A percentile compares a stretch with the other conserved stretches of the same genome.
Evolutionary conservation across 2,888 invertebrate species (phyloP).

Genomic region (Parnassius orleans): DNA sequence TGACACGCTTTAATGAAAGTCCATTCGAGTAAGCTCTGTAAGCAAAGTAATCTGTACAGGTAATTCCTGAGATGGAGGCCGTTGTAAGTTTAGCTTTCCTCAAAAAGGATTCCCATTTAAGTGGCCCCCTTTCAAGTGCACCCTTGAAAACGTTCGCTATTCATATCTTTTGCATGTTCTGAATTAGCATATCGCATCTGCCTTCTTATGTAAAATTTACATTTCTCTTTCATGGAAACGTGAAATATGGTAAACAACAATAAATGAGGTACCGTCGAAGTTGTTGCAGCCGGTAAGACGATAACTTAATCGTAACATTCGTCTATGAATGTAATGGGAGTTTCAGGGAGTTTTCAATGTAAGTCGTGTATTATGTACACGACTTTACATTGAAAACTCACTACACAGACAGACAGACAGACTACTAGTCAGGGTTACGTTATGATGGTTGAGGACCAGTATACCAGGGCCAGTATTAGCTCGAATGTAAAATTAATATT

Average conservation of each 20-base stretch:
- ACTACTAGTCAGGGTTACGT: too few species aligned
- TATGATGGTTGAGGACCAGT: too few species aligned
- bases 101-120: conserved; percentile 11
- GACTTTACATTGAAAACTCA: too few species aligned
- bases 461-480: too few species aligned
- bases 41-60: not conserved
- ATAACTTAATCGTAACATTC: conserved; percentile 11
- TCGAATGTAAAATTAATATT: too few species aligned
- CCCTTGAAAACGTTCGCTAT: conserved; percentile 37
- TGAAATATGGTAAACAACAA: conserved; percentile 26
- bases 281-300: conserved; percentile 4
- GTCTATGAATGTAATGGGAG: not conserved
- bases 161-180: conserved; percentile 37
- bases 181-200: conserved; percentile 43
- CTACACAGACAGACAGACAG: too few species aligned
- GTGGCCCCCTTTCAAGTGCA: conserved; percentile 16
- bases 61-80: not conserved
- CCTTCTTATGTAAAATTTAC: conserved; percentile 34
- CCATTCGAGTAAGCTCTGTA: too few species aligned
- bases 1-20: too few species aligned
- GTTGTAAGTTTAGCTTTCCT: not conserved
- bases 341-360: not conserved
- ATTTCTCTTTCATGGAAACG: conserved; percentile 30
- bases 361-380: too few species aligned
- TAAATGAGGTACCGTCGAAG: conserved; percentile 20